Evolutionary conservation across 2,797 vertebrate species (phyloP).

Genomic region (Phrynocephalus forsythii): DNA sequence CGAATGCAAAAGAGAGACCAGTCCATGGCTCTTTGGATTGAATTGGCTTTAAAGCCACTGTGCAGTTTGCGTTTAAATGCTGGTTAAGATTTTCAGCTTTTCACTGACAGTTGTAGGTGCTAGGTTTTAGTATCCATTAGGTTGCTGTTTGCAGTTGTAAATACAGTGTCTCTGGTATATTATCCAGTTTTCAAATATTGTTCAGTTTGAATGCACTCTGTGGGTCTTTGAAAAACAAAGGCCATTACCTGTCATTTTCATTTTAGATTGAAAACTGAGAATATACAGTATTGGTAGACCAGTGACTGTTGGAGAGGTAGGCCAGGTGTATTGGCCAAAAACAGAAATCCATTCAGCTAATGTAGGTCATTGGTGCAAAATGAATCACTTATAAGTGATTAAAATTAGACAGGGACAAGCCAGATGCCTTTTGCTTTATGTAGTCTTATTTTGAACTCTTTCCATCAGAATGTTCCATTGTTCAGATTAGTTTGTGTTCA

Average conservation of each 20-base stretch:
- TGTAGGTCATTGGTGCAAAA: neutral
- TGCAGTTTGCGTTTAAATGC: neutral
- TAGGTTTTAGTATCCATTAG: neutral
- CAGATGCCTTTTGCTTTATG: neutral
- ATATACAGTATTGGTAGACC: neutral
- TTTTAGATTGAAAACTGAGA: neutral
- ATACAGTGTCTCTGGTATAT: neutral
- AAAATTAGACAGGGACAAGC: neutral
- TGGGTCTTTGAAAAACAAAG: neutral
- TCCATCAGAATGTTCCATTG: neutral
- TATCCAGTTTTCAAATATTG: constrained; percentile 2
- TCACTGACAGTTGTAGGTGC: neutral
- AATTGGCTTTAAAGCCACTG: neutral
- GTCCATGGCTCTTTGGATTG: neutral
- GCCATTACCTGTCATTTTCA: neutral
- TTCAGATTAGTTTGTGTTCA: neutral
- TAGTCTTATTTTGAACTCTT: neutral
- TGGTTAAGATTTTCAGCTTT: neutral
- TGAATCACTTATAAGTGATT: neutral
- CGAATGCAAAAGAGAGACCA: neutral
- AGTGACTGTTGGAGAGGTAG: neutral
- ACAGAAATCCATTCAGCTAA: constrained; percentile 1
- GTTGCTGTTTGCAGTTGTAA: neutral
- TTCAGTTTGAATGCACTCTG: neutral
- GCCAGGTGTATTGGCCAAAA: neutral